These are phyloP conservation scores for Anser cygnoides DNA, from an alignment of 2,113 vertebrate genomes.

Conservation along the genomic window DNA sequence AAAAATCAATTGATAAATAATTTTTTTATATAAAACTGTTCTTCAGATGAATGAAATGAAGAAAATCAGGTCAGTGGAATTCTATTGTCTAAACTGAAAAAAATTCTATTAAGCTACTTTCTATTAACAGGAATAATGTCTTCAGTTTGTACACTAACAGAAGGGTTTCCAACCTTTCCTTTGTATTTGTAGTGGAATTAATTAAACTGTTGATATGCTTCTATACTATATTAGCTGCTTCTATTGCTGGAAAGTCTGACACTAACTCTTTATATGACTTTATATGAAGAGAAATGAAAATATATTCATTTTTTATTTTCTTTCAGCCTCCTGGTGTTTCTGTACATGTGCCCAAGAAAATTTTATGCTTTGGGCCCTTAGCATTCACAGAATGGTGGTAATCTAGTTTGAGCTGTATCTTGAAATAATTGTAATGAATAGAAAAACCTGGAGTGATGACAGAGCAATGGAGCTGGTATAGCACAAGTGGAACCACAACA, in stretches of 20 bases:
- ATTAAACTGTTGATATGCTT: neutral
- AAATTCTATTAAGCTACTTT: neutral
- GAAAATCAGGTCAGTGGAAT: neutral
- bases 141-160: neutral
- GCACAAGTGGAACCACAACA: neutral
- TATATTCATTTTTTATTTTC: neutral
- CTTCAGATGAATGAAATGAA: neutral
- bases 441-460: neutral
- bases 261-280: neutral
- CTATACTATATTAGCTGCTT: neutral
- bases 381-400: neutral
- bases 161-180: neutral
- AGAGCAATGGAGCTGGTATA: neutral
- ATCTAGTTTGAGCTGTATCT: neutral
- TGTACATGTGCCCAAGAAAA: neutral
- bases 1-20: neutral
- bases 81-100: neutral
- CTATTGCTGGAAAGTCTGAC: neutral
- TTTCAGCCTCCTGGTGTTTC: neutral
- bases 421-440: neutral
- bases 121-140: neutral
- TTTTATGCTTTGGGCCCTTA: neutral
- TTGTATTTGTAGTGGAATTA: neutral
- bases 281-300: rapidly evolving
- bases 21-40: neutral